These are phyloP conservation scores for Gobionotothen gibberifrons DNA, from an alignment of 2,797 vertebrate species.

Conservation along the genomic window DNA sequence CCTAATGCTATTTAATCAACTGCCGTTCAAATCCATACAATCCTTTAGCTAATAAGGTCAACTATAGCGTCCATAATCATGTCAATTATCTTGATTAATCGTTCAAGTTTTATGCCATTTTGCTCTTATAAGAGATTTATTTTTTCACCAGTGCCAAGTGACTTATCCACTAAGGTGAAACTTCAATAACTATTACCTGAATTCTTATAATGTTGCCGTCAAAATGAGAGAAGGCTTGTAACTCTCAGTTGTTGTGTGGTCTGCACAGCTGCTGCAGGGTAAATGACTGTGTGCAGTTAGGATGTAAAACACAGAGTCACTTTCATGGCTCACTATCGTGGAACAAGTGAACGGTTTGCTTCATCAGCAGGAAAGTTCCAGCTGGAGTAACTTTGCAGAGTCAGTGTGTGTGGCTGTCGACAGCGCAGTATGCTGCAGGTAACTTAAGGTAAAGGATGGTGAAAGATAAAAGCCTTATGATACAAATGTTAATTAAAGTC, in stretches of 20 bases:
- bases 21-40: background rate
- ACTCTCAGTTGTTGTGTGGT: constrained; percentile 15
- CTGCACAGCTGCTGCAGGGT: constrained; percentile 30
- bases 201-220: constrained; percentile 7
- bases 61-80: background rate
- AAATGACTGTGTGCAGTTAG: constrained; percentile 46
- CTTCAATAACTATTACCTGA: background rate
- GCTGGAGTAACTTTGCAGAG: constrained; percentile 35
- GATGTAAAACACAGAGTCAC: constrained; percentile 70
- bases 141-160: background rate
- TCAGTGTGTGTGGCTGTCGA: constrained; percentile 21
- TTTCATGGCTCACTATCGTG: constrained; percentile 67
- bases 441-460: constrained; percentile 11
- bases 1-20: background rate
- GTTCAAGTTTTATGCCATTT: background rate
- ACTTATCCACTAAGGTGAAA: background rate
- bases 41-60: background rate
- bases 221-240: constrained; percentile 13
- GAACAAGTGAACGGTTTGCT: constrained; percentile 61
- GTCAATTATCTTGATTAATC: background rate
- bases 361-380: constrained; percentile 65
- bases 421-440: constrained; percentile 9
- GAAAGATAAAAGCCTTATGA: background rate
- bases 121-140: background rate
- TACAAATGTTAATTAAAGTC: background rate